These are phyloP conservation scores for Catharus fuscescens DNA, from an alignment of 2,113 vertebrate species.

Conservation along the genomic window DNA sequence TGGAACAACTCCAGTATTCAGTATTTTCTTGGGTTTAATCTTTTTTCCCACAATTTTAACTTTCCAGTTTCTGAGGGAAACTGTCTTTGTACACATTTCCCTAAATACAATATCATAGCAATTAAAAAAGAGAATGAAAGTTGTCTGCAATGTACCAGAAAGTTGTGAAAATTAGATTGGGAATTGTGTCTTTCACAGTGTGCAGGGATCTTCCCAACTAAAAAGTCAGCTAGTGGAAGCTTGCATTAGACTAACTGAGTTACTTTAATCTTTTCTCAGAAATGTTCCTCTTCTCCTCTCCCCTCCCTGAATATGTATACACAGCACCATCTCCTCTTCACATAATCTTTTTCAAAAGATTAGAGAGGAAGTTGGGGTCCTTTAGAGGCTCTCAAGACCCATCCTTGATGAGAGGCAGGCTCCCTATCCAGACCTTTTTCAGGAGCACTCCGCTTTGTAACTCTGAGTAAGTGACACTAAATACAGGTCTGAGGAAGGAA, in stretches of 20 bases:
- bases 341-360: conserved; percentile 7
- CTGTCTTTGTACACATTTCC: background rate
- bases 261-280: background rate
- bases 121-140: background rate
- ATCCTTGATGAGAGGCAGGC: background rate
- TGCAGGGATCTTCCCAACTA: background rate
- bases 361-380: conserved; percentile 32
- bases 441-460: background rate
- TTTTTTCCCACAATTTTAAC: background rate
- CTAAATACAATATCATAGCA: background rate
- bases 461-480: background rate
- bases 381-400: background rate
- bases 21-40: background rate
- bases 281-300: background rate
- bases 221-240: background rate
- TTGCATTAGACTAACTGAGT: background rate
- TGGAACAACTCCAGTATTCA: background rate
- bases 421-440: background rate
- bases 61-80: background rate
- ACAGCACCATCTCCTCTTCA: background rate
- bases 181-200: background rate
- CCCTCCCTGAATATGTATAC: background rate
- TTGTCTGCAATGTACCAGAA: background rate
- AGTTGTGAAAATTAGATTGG: background rate
- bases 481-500: conserved; percentile 47